Conservation (phyloP, 2,797 vertebrate species). For the Taeniopygia guttata region DNA sequence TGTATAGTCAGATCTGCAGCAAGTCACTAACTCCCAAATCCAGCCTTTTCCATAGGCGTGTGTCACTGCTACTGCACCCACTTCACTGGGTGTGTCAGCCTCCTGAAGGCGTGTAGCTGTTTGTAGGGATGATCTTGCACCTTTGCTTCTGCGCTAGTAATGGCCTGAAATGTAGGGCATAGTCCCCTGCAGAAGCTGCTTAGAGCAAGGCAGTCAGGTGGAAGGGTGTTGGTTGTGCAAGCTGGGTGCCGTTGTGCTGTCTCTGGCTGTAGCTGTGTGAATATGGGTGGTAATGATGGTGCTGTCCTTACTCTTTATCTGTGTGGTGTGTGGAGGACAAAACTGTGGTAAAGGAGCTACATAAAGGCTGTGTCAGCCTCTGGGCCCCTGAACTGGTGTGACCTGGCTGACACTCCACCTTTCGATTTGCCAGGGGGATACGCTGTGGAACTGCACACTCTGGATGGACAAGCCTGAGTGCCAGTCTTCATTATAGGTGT, state of each 20-base stretch:
- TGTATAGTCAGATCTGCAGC: constrained; percentile 67
- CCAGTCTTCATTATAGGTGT: neutral
- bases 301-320: neutral
- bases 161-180: constrained; percentile 62
- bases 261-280: neutral
- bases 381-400: neutral
- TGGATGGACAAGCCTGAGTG: neutral
- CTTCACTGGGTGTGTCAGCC: constrained; percentile 48
- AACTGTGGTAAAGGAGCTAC: neutral
- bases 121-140: constrained; percentile 62
- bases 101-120: constrained; percentile 57
- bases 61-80: constrained; percentile 63
- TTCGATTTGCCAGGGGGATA: neutral
- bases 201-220: neutral
- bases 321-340: neutral
- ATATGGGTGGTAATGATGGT: neutral
- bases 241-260: neutral
- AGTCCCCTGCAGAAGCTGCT: constrained; percentile 11
- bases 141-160: constrained; percentile 7
- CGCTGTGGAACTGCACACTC: fast-evolving
- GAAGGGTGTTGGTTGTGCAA: neutral
- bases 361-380: neutral
- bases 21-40: constrained; percentile 22
- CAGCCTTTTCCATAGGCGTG: constrained; percentile 62
- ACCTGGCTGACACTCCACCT: fast-evolving